phyloP scores from a whole-genome alignment of 2,888 invertebrate species.

The Oasisia sp. region DNA sequence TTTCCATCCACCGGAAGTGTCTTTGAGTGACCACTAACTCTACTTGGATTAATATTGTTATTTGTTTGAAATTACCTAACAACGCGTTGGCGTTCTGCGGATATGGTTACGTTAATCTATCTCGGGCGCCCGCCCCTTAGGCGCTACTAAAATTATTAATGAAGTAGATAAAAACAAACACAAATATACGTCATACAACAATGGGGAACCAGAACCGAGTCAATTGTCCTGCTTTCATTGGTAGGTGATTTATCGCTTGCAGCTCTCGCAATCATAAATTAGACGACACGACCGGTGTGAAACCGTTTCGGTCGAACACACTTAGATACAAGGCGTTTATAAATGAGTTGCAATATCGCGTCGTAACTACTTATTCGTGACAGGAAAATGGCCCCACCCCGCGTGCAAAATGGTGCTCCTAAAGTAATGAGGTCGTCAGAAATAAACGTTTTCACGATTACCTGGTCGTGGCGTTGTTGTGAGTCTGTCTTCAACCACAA shows the following conservation, averaged over 20 bases:
- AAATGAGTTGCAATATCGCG: neutral
- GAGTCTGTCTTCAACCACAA: neutral
- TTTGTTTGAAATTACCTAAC: too few species aligned
- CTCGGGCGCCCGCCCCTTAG: too few species aligned
- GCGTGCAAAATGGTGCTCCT: neutral
- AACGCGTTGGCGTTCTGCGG: too few species aligned
- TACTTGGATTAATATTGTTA: too few species aligned
- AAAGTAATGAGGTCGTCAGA: constrained; percentile 3
- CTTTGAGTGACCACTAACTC: too few species aligned
- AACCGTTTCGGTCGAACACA: neutral
- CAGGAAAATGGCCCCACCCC: neutral
- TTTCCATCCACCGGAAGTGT: too few species aligned
- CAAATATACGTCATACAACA: neutral
- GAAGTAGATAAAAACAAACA: neutral
- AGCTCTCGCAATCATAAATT: neutral
- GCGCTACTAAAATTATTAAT: neutral
- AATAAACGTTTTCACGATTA: neutral
- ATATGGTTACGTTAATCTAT: too few species aligned
- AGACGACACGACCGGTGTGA: neutral
- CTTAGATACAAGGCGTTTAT: constrained; percentile 8
- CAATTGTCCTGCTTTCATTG: neutral
- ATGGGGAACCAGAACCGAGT: neutral
- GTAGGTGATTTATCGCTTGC: neutral
- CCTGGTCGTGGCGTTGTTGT: neutral
- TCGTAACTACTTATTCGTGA: neutral